phyloP scores from a whole-genome alignment of 2,113 vertebrate species.

The Martes martes region DNA sequence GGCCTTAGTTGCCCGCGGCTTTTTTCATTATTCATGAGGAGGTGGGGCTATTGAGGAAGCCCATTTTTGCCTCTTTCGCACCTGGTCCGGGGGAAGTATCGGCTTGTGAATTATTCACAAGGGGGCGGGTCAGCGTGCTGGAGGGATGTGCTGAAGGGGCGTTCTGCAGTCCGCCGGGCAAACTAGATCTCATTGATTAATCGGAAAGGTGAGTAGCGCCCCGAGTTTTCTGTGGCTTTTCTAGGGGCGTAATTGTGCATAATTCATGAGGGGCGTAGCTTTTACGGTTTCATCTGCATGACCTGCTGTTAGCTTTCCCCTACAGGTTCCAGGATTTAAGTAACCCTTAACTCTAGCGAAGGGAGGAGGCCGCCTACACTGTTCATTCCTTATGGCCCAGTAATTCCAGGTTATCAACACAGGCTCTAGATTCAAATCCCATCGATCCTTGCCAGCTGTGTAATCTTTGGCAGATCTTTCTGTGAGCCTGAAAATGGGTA shows the following conservation, averaged over 20 bases:
- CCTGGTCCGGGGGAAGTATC: conserved; percentile 29
- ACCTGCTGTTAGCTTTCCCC: background rate
- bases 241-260: background rate
- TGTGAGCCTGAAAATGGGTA: conserved; percentile 7
- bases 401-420: conserved; percentile 15
- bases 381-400: background rate
- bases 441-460: background rate
- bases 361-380: background rate
- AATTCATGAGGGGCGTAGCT: conserved; percentile 38
- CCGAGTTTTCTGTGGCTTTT: conserved; percentile 4
- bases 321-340: conserved; percentile 15
- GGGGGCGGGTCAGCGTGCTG: conserved; percentile 19
- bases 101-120: conserved; percentile 55
- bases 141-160: conserved; percentile 1
- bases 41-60: background rate
- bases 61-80: conserved; percentile 26
- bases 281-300: background rate
- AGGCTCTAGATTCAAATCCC: conserved; percentile 11
- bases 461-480: conserved; percentile 27
- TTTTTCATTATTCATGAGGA: conserved; percentile 47
- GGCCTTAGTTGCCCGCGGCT: background rate
- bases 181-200: conserved; percentile 33
- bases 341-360: background rate
- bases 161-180: background rate
- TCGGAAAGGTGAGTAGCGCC: conserved; percentile 39